Evolutionary conservation across 2,797 vertebrate genomes (phyloP).

Genomic region (Chrysocyon brachyurus): DNA sequence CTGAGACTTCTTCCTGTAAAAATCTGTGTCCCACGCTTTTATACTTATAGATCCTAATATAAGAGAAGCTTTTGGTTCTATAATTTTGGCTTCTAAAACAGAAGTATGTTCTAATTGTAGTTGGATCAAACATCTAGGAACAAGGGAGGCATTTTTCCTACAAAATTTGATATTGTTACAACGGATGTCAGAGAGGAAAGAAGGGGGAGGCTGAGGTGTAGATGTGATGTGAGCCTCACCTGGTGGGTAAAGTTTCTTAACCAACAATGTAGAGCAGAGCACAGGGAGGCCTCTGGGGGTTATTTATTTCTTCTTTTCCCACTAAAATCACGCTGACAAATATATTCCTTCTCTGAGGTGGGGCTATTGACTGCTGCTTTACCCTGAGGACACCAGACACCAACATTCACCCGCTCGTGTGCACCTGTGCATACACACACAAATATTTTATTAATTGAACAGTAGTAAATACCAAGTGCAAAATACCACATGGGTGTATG

Average conservation of each 20-base stretch:
- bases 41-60: not conserved
- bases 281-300: not conserved
- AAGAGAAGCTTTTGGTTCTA: not conserved
- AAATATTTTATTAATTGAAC: not conserved
- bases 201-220: not conserved
- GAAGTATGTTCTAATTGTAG: not conserved
- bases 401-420: too few species aligned
- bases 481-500: accelerated
- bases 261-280: not conserved
- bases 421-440: too few species aligned
- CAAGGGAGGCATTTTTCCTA: not conserved
- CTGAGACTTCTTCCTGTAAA: not conserved
- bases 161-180: not conserved
- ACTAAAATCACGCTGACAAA: not conserved
- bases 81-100: constrained; percentile 16
- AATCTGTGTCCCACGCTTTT: not conserved
- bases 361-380: not conserved
- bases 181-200: not conserved
- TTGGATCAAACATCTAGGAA: not conserved
- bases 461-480: not conserved
- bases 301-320: not conserved
- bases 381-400: not conserved
- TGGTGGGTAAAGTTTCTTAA: not conserved
- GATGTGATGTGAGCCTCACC: not conserved
- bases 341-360: not conserved